Base-by-base conservation (phyloP, 2,797 vertebrate genomes). In the Sebastes alutus region DNA sequence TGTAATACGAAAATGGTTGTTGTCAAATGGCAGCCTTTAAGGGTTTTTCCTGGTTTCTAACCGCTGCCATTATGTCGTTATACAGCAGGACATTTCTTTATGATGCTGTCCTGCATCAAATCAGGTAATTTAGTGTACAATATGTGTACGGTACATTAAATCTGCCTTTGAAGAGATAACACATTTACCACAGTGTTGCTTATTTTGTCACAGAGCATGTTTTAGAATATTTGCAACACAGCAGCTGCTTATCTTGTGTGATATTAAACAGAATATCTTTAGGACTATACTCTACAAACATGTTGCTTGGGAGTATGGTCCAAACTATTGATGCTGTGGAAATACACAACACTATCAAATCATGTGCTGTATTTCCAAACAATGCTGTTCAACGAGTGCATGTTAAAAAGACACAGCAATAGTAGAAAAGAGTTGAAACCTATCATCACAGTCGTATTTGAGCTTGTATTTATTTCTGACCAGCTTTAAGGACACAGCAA, bases 1-100 rank as follows among this genome's bases (percentile, higher is more conserved):
- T 79, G 38, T 30, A 62, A 75, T 60, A 56, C 66, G 49, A 69
- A 85, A 76, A 82, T 65, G 12, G 66, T 60, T 4, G 3, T 73
- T 71, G 77, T 82, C 10, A 70, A 79, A 78, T 77, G 27, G 52
- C 42, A 35, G n/a, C 23, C 10, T 68, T 78, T 54, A 38, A 42
- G 14, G 9, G 11, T 54, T 69, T 68, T 70, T 66, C 18, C 70
- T n/a, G 23, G 14, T 65, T 56, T 61, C 20, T 52, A 29, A 72
- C 29, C 32, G 29, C 9, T n/a, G 14, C 46, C 0, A 4, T 69
- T 35, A 10, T 2, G 7, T 42, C 7, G 2, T 77, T 64, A 8
- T 27, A 63, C 32, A 20, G 25, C 29, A 35, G 27, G 10, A 12
- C 30, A 35, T 63, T 56, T 78, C 16, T 72, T 59, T 66, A 58